Evolutionary conservation across 2,888 invertebrate species (phyloP), one percentile per base, ranked within the genome.

Genomic region (Chouioia cunea): DNA sequence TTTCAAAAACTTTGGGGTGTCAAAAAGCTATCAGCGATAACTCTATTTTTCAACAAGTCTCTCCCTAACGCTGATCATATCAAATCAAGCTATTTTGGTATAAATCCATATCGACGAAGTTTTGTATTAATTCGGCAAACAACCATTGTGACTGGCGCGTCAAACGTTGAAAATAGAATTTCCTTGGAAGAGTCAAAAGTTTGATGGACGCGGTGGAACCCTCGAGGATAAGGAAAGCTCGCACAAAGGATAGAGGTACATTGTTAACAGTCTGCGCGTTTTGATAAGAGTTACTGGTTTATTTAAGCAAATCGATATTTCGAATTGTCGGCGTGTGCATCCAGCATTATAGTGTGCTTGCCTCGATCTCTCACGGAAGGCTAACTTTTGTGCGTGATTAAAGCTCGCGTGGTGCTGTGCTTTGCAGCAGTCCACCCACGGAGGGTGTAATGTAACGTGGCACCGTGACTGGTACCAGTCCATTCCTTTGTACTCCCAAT

Each of bases 401-500:
- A 53, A 66, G 65, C 68, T 77, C 63, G 77, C 74, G 75, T 77
- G 78, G 75, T 64, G 58, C 57, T 60, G 14, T 18, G 50, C 50
- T 12, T 50, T 14, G 59, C 53, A 54, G 54, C 15, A 8, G n/a
- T 12, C 16, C 14, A 23, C 6, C 16, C 6, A 27, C 63, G 54
- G 65, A 56, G 73, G 67, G 65, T 74, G 63, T 18, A 27, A n/a
- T 16, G 62, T 22, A 20, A 36, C 60, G 15, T 62, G 65, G 80
- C 79, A 78, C 79, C 78, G 79, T 74, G 71, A 73, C 64, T 79
- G 78, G 79, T 79, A 77, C 79, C 79, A 76, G 74, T 36, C 36
- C 36, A 36, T 36, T 36, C 36, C 36, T 36, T 36, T 36, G 36
- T 36, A 36, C 12, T 36, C 36, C 36, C 36, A 36, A 36, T 36